Conservation (phyloP, 2,888 invertebrate genomes). For the Chirona hameri region DNA sequence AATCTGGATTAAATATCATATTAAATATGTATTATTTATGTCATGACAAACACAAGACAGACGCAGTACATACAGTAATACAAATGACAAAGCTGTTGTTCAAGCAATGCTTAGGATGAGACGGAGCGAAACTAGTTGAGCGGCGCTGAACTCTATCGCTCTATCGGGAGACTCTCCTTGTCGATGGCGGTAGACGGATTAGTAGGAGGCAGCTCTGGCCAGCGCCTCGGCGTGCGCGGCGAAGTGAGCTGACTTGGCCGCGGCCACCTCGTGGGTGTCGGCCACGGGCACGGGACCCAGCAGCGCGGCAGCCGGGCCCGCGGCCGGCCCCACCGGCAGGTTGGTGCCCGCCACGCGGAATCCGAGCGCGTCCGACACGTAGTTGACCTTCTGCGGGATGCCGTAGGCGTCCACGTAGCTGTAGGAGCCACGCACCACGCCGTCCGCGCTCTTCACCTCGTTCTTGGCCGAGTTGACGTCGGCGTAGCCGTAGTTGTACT, state of each 20-base stretch:
- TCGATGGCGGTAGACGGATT: no score
- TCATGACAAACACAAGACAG: no score
- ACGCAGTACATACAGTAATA: no score
- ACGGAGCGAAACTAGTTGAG: no score
- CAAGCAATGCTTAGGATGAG: no score
- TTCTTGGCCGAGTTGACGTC: conserved; percentile 62
- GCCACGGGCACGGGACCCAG: conserved; percentile 41
- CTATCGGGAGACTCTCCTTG: no score
- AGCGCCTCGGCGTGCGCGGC: no score
- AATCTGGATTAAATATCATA: no score
- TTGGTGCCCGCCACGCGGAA: conserved; percentile 62
- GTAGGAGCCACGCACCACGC: conserved; percentile 38
- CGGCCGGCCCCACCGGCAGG: conserved; percentile 50
- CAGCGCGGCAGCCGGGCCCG: conserved; percentile 37
- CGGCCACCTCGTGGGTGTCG: conserved; percentile 48
- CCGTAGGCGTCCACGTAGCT: conserved; percentile 45
- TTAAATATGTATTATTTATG: no score
- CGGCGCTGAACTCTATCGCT: no score
- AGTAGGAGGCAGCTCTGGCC: no score
- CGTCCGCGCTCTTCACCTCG: conserved; percentile 46
- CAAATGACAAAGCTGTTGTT: no score
- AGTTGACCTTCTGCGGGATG: conserved; percentile 54
- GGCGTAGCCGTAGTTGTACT: conserved; percentile 55
- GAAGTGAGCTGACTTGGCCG: conserved; percentile 41
- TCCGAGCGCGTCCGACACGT: conserved; percentile 48